Evolutionary conservation across 2,888 invertebrate genomes (phyloP).

Genomic region (Drosophila lacicola): DNA sequence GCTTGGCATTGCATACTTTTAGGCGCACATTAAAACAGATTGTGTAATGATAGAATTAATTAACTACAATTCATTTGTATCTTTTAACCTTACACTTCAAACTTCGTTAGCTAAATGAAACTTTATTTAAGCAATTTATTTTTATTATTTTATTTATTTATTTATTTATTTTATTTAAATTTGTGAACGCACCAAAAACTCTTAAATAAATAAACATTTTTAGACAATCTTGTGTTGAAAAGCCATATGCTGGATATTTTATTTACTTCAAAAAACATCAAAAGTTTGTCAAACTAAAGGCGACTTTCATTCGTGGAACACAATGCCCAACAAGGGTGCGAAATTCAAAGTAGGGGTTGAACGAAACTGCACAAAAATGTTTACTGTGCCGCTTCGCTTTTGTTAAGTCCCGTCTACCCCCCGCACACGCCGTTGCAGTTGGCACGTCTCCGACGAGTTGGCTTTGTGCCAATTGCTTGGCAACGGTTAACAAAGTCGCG

Average conservation of each 20-base stretch:
- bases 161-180: too few species aligned
- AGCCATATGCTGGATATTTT: conserved; percentile 11
- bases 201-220: background rate
- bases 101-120: background rate
- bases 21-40: background rate
- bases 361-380: conserved; percentile 29
- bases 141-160: too few species aligned
- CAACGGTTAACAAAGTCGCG: conserved; percentile 57
- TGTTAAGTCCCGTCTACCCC: background rate
- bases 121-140: background rate
- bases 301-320: conserved; percentile 17
- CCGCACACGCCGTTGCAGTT: background rate
- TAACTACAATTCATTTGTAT: too few species aligned
- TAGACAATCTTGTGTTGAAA: background rate
- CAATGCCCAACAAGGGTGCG: background rate
- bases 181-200: background rate
- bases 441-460: conserved; percentile 5
- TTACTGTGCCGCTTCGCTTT: background rate
- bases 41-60: too few species aligned
- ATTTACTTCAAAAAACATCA: conserved; percentile 1
- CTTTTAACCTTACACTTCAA: too few species aligned
- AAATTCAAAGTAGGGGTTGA: background rate
- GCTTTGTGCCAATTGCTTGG: conserved; percentile 32
- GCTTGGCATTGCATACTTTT: conserved; percentile 11
- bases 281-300: conserved; percentile 6